These are phyloP conservation scores for Heterodera filipjevi DNA, from an alignment of 2,888 invertebrate genomes.

Conservation along the genomic window DNA sequence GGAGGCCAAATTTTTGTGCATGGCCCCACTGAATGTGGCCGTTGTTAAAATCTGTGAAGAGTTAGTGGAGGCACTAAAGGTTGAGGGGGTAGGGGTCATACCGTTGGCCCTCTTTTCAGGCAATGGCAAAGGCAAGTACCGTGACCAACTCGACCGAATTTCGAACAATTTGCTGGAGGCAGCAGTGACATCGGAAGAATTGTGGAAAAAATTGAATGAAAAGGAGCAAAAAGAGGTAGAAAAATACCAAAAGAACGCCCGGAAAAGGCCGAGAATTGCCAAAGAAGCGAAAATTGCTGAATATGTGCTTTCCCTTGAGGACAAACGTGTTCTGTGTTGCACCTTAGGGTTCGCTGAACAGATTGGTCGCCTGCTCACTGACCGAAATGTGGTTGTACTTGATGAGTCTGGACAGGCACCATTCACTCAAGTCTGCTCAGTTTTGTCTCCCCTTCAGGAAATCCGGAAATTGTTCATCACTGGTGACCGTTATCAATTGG, in stretches of 20 bases:
- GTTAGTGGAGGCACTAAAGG: neutral
- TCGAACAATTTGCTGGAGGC: neutral
- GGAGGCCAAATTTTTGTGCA: neutral
- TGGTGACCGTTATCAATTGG: neutral
- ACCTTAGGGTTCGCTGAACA: neutral
- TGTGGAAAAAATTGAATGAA: neutral
- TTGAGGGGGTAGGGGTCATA: neutral
- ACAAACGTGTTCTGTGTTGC: neutral
- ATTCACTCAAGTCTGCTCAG: neutral
- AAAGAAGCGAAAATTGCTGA: neutral
- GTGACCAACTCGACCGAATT: neutral
- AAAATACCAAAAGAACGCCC: neutral
- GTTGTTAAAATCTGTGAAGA: neutral
- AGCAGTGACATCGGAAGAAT: neutral
- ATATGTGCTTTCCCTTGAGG: neutral
- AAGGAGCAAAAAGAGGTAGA: neutral
- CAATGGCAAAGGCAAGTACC: neutral
- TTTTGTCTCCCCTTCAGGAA: neutral
- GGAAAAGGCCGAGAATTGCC: neutral
- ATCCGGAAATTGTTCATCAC: neutral
- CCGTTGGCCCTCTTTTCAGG: slow-evolving; percentile 1
- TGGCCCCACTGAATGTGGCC: slow-evolving; percentile 5
- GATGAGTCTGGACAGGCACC: neutral
- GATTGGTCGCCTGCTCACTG: neutral
- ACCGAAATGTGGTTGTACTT: neutral